phyloP scores from a whole-genome alignment of 2,888 invertebrate genomes.

The Theodoxus fluviatilis region DNA sequence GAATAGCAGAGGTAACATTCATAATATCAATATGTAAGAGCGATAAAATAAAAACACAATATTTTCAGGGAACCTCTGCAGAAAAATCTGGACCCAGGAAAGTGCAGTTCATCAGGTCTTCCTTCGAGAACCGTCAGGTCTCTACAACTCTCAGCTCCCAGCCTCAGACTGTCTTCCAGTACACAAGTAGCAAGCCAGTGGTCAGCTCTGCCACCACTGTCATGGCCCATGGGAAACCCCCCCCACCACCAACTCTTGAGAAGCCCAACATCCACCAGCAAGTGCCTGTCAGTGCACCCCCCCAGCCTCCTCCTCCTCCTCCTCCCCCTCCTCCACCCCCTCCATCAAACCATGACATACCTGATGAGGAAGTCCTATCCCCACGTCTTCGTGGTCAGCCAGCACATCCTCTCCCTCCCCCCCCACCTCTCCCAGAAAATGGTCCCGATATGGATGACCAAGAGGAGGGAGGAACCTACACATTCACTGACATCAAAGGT shows the following conservation, averaged over 20 bases:
- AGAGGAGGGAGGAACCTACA: slow-evolving; percentile 48
- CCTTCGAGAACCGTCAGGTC: slow-evolving; percentile 32
- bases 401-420: slow-evolving; percentile 32
- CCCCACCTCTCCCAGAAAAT: slow-evolving; percentile 64
- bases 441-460: slow-evolving; percentile 71
- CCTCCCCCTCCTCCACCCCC: slow-evolving; percentile 28
- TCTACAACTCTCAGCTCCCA: slow-evolving; percentile 45
- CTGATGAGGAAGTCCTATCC: background rate
- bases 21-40: no score
- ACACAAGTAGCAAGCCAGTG: slow-evolving; percentile 6
- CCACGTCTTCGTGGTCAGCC: slow-evolving; percentile 35
- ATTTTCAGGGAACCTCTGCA: slow-evolving; percentile 27
- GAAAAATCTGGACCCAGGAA: slow-evolving; percentile 25
- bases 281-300: no score
- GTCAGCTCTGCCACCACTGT: slow-evolving; percentile 18
- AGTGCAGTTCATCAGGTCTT: slow-evolving; percentile 35
- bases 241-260: slow-evolving; percentile 12
- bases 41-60: no score
- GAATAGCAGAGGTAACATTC: no score
- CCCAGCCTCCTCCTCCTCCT: slow-evolving; percentile 32
- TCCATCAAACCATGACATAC: background rate
- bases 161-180: slow-evolving; percentile 14
- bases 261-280: slow-evolving; percentile 12
- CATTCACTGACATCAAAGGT: slow-evolving; percentile 76
- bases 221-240: slow-evolving; percentile 12